Conservation (phyloP, 2,888 invertebrate species). For the Mechanitis mazaeus region DNA sequence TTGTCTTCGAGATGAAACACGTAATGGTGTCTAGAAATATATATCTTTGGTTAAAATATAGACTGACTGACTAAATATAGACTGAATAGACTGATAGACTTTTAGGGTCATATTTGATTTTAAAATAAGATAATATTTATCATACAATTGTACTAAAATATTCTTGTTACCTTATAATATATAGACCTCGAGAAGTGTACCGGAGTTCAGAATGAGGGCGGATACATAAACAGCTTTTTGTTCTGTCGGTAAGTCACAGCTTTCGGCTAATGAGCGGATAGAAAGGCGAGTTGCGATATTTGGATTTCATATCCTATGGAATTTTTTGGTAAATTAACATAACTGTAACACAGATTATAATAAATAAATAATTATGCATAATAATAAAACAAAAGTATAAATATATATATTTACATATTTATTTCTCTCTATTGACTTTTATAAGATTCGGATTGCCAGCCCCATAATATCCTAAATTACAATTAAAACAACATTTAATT, state of each 20-base stretch:
- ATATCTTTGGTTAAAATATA: no score
- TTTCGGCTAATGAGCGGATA: slow-evolving; percentile 73
- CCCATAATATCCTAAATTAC: no score
- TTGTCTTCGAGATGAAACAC: no score
- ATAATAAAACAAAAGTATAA: neutral
- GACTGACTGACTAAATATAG: no score
- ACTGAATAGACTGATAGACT: no score
- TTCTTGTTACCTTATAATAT: slow-evolving; percentile 5
- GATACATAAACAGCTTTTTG: slow-evolving; percentile 67
- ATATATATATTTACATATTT: no score
- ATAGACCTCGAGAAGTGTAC: slow-evolving; percentile 40
- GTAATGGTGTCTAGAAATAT: no score
- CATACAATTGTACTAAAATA: neutral
- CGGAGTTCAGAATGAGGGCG: slow-evolving; percentile 44
- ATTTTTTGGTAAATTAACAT: neutral
- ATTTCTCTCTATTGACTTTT: no score
- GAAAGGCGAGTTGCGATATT: slow-evolving; percentile 49
- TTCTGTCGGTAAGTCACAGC: slow-evolving; percentile 51
- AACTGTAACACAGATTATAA: neutral
- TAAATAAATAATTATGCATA: no score
- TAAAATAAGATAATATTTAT: slow-evolving; percentile 11
- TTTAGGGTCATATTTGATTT: no score
- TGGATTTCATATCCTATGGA: slow-evolving; percentile 17
- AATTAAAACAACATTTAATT: no score
- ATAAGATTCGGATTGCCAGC: no score